Conservation (phyloP, 2,113 vertebrate genomes). For the Aegotheles bennettii region DNA sequence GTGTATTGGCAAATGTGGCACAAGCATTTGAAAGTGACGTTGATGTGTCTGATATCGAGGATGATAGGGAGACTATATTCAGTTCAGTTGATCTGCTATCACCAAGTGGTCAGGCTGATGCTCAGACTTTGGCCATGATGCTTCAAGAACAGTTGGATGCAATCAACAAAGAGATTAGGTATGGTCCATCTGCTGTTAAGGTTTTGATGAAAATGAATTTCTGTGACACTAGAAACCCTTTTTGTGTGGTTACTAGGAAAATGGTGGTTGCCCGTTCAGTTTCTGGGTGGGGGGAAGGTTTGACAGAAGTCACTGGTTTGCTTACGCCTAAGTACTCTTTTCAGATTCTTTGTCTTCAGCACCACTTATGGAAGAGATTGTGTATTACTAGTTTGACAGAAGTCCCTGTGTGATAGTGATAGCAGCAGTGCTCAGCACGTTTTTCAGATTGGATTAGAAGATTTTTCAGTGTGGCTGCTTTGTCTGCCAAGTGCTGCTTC, state of each 20-base stretch:
- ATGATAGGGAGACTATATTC: slow-evolving; percentile 89
- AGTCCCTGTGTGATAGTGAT: background rate
- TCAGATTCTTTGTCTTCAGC: background rate
- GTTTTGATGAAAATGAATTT: background rate
- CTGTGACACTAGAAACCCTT: background rate
- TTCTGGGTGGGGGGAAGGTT: fast-evolving
- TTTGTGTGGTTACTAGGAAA: background rate
- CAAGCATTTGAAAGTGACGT: slow-evolving; percentile 95
- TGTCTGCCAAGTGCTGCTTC: background rate
- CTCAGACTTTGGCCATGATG: slow-evolving; percentile 95
- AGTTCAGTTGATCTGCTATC: slow-evolving; percentile 91
- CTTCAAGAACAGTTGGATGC: slow-evolving; percentile 97
- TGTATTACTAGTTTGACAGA: background rate
- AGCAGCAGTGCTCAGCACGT: background rate
- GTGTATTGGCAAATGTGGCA: slow-evolving; percentile 92
- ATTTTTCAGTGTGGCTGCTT: background rate
- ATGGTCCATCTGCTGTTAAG: background rate
- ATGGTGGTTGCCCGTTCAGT: background rate
- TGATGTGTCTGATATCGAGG: slow-evolving; percentile 89
- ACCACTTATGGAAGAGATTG: background rate
- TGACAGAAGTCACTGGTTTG: background rate
- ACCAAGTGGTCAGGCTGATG: slow-evolving; percentile 92
- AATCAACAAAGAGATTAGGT: slow-evolving; percentile 99
- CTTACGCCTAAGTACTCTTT: too few species aligned
- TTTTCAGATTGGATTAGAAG: background rate